Evolutionary conservation across 2,797 vertebrate species (phyloP).

Genomic region (Ptychadena robeensis): DNA sequence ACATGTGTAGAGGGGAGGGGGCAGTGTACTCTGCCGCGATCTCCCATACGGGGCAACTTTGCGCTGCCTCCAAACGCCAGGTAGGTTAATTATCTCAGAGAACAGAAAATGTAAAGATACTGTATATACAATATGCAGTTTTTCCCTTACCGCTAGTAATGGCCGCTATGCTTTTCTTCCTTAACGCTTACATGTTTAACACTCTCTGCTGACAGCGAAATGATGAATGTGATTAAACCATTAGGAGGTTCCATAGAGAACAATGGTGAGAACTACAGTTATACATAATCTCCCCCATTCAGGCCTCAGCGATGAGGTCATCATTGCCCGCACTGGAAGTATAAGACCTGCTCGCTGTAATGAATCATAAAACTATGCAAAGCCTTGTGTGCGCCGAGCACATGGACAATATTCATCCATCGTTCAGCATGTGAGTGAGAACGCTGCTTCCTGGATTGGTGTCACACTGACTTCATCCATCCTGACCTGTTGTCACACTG

Average conservation of each 20-base stretch:
- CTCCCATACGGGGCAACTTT: no score
- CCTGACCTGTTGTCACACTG: not conserved
- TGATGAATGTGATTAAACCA: slow-evolving; percentile 5
- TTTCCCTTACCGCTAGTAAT: no score
- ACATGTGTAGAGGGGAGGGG: no score
- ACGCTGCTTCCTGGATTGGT: not conserved
- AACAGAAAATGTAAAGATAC: no score
- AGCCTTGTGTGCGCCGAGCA: not conserved
- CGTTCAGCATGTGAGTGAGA: not conserved
- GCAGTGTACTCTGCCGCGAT: no score
- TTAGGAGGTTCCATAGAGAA: not conserved
- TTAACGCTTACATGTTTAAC: not conserved
- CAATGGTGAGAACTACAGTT: slow-evolving; percentile 7
- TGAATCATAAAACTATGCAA: slow-evolving; percentile 38
- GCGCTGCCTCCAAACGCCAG: no score
- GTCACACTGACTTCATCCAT: no score
- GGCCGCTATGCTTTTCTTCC: no score
- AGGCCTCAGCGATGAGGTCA: not conserved
- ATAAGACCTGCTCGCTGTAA: slow-evolving; percentile 21
- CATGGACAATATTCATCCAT: not conserved
- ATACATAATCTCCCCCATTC: not conserved
- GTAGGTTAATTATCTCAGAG: no score
- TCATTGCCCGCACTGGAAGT: slow-evolving; percentile 10
- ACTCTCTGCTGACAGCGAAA: not conserved
- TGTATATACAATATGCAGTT: no score